Evolutionary conservation across 92 coral and sea anemone genomes (phyloP).

Genomic region (Diadumene lineata): DNA sequence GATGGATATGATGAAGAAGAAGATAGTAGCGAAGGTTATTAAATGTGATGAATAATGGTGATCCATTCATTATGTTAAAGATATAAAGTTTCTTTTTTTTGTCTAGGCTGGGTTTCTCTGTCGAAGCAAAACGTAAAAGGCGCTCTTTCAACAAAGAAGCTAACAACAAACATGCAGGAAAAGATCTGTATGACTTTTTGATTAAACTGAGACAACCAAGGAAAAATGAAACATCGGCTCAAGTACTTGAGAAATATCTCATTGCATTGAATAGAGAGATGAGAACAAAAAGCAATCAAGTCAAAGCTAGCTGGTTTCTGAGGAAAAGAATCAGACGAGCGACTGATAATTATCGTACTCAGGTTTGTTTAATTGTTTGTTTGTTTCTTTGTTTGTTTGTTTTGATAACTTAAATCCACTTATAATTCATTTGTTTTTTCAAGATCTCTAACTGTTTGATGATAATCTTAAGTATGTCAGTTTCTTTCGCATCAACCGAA

Average conservation of each 20-base stretch:
- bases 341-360: conserved; percentile 37
- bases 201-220: neutral
- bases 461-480: no score
- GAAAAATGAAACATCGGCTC: neutral
- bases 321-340: conserved; percentile 43
- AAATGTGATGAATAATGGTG: neutral
- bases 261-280: neutral
- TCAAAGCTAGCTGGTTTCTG: no score
- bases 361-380: conserved; percentile 16
- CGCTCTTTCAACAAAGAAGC: neutral
- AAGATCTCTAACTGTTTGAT: no score
- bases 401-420: neutral
- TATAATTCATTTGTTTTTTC: neutral
- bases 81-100: neutral
- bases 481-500: no score
- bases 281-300: no score
- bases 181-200: neutral
- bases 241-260: neutral
- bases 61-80: neutral
- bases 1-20: neutral
- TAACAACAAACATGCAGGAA: neutral
- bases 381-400: neutral
- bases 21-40: neutral
- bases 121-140: neutral
- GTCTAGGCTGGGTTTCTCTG: neutral